A percentile compares a stretch with the other conserved stretches of the same genome.
These are phyloP conservation scores for Nyctereutes procyonoides DNA, from an alignment of 2,113 vertebrate species.

Conservation along the genomic window DNA sequence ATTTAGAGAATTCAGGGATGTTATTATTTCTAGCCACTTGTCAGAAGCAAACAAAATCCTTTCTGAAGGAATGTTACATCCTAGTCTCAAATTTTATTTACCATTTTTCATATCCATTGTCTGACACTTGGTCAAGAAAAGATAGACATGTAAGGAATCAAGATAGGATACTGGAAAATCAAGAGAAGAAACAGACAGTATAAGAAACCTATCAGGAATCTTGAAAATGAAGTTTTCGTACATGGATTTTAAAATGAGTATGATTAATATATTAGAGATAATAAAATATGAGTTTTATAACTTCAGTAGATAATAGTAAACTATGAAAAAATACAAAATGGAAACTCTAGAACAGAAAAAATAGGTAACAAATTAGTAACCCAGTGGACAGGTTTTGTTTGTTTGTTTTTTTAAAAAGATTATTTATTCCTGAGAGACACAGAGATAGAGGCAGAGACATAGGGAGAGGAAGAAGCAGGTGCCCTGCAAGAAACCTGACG, in stretches of 20 bases:
- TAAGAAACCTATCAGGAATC: background rate
- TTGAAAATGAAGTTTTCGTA: constrained; percentile 14
- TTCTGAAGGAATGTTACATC: background rate
- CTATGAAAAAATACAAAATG: background rate
- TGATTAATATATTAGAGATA: background rate
- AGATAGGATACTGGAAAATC: background rate
- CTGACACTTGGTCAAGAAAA: background rate
- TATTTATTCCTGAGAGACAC: no score
- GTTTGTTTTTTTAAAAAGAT: no score
- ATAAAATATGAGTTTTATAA: background rate
- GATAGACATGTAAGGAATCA: background rate
- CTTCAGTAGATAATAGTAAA: background rate
- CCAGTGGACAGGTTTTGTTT: background rate
- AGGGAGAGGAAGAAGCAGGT: no score
- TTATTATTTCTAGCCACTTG: background rate
- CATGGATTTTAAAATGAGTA: background rate
- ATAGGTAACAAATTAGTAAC: background rate
- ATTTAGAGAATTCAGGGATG: background rate
- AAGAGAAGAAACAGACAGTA: background rate
- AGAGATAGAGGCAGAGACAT: no score
- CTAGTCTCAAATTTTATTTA: background rate
- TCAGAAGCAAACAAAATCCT: background rate
- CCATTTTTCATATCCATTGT: background rate
- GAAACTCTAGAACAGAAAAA: constrained; percentile 25
- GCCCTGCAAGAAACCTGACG: no score